Conservation (phyloP, 2,888 invertebrate genomes). For the Eilema griseolum region DNA sequence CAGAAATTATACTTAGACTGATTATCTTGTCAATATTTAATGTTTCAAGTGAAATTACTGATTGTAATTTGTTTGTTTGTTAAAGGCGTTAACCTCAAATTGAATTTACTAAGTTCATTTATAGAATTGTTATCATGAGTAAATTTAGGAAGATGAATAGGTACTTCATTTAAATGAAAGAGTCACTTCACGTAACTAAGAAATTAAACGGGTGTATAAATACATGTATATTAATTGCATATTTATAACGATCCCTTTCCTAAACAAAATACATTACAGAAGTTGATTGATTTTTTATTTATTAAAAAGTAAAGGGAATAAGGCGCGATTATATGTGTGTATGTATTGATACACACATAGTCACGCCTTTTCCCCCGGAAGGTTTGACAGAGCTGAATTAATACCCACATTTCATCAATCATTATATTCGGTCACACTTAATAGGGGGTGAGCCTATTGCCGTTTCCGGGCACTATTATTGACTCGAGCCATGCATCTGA, state of each 20-base stretch:
- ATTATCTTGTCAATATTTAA: slow-evolving; percentile 39
- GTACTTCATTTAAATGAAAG: background rate
- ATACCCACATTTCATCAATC: too few species aligned
- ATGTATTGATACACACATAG: too few species aligned
- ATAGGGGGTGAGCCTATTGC: too few species aligned
- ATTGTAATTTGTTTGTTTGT: slow-evolving; percentile 17
- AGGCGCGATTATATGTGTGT: too few species aligned
- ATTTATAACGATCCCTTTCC: background rate
- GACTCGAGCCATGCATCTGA: too few species aligned
- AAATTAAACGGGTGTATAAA: background rate
- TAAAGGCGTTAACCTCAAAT: slow-evolving; percentile 1
- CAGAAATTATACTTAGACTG: slow-evolving; percentile 37
- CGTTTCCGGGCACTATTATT: too few species aligned
- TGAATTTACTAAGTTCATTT: background rate
- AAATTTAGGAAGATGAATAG: background rate
- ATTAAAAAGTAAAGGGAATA: too few species aligned
- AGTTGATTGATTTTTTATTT: too few species aligned
- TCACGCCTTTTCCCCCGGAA: too few species aligned
- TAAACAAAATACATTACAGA: background rate
- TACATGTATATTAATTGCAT: background rate
- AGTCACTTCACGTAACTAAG: background rate
- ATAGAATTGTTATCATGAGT: background rate
- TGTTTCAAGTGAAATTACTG: slow-evolving; percentile 19
- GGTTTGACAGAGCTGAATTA: too few species aligned
- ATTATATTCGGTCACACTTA: too few species aligned